Base-by-base conservation (phyloP, 1,140 invertebrate species). In the Drosophila hydei region DNA sequence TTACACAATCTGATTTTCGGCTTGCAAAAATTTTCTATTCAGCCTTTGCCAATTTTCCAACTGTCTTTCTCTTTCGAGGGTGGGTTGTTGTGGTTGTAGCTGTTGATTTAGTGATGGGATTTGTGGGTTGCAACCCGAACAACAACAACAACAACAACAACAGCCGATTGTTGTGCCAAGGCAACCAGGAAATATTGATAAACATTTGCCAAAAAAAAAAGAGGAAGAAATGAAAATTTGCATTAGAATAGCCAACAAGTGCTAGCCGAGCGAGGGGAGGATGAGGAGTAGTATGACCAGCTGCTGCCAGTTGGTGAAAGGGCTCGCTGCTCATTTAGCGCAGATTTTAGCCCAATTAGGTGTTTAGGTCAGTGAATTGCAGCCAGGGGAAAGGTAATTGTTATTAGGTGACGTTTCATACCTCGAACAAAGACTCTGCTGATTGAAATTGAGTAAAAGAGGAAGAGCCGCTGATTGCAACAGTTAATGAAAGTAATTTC, bases 1-100 rank as follows among this genome's bases (percentile, higher is more conserved):
- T 90, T 90, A 74, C 89, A 89, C 89, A 90, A 90, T 90, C 77
- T 74, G 89, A 90, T 90, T 90, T 90, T 89, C 85, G 84, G 89
- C 81, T 90, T 89, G 89, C 89, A 25, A 48, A 48, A 83, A 90
- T 89, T 90, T 90, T 80, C 72, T 85, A 74, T 43, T 62, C 48
- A 45, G 12, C 43, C 69, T 68, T 85, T 72, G 81, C 81, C 77
- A 85, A 87, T 85, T 85, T 87, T 81, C 73, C 67, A 58, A 33
- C 45, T 30, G 54, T 25, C 67, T 63, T 3, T 50, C 38, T 16
- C 38, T 16, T 14, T 42, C 30, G 51, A 64, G 62, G 74, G 56
- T 72, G 80, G 81, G 69, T 80, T 80, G 71, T 85, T 88, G 76
- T 80, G 71, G 81, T 78, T 78, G 70, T 75, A 62, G 81, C 73